Evolutionary conservation across 2,888 invertebrate species (phyloP), one percentile per base, ranked within the genome.

Genomic region (Tryphoninae sp.): DNA sequence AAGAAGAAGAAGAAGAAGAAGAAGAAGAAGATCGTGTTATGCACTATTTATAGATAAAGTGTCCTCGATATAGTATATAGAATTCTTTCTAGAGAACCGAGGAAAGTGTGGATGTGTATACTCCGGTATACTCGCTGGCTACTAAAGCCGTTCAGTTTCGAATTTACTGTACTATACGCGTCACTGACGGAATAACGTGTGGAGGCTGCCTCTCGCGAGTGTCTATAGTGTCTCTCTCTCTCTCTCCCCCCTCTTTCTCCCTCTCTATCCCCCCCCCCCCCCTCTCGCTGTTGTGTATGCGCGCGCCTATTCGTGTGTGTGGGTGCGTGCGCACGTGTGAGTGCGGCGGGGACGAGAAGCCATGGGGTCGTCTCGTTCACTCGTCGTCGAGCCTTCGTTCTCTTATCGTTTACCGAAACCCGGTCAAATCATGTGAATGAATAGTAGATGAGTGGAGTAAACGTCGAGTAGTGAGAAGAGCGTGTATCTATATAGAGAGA

Each of bases 371-470:
- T 74, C 67, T 72, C 61, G 74, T 65, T 69, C 53, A n/a, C 53
- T 77, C 77, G 68, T 68, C 77, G 53, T 53, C 55, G 59, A 49
- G 61, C 65, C 62, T 61, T 61, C 62, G 53, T 23, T 64, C 67
- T 42, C 71, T 65, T 72, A 78, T 78, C 78, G 75, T 68, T 81
- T 33, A 64, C 64, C 64, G 53, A 69, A 74, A 81, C 40, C 75
- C 78, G 71, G 74, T 75, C 45, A 72, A 76, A 58, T 49, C 23
- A 59, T 78, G 81, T 79, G 81, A 82, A 82, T 78, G 78, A 82
- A 82, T 68, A 23, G 61, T 42, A 9, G 22, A 62, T 16, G 23
- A 71, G 61, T 40, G 23, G 23, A 65, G 55, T 22, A 16, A 45
- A 53, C 62, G 6, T 19, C 51, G 69, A 42, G 68, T 9, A 59